These are phyloP conservation scores for Sceloporus undulatus DNA, from an alignment of 2,113 vertebrate species.

Conservation along the genomic window DNA sequence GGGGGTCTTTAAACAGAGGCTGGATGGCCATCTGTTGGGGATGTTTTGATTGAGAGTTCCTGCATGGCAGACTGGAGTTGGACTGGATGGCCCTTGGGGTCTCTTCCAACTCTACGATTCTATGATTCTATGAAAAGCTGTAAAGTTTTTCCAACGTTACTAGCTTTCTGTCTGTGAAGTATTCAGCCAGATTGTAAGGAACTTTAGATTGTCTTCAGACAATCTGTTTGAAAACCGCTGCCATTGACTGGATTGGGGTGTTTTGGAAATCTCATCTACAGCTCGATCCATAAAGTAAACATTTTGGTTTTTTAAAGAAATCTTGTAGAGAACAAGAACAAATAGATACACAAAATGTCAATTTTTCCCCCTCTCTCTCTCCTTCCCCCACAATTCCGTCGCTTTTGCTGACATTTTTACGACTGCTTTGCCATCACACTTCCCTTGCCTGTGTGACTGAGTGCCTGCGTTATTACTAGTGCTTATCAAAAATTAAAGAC, in stretches of 20 bases:
- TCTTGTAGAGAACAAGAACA: not conserved
- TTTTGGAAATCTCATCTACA: not conserved
- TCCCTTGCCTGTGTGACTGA: not conserved
- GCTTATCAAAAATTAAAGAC: conserved; percentile 42
- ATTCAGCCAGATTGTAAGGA: not conserved
- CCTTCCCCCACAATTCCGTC: not conserved
- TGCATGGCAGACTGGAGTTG: too few species aligned
- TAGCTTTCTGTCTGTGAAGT: not conserved
- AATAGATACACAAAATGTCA: not conserved
- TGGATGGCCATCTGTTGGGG: too few species aligned
- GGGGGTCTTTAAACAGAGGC: too few species aligned
- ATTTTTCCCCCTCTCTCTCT: not conserved
- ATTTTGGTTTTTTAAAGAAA: too few species aligned
- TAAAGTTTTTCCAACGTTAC: not conserved
- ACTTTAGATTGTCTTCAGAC: not conserved
- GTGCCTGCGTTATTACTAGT: conserved; percentile 13
- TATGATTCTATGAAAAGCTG: too few species aligned
- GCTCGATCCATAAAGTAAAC: not conserved
- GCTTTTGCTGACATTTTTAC: conserved; percentile 30
- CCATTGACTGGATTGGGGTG: too few species aligned
- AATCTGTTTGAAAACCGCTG: not conserved
- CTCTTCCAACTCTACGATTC: too few species aligned
- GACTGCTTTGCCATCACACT: not conserved
- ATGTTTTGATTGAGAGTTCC: too few species aligned
- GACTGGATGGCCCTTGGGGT: too few species aligned